Base-by-base conservation (phyloP, 2,797 vertebrate genomes). In the Neosalanx taihuensis region DNA sequence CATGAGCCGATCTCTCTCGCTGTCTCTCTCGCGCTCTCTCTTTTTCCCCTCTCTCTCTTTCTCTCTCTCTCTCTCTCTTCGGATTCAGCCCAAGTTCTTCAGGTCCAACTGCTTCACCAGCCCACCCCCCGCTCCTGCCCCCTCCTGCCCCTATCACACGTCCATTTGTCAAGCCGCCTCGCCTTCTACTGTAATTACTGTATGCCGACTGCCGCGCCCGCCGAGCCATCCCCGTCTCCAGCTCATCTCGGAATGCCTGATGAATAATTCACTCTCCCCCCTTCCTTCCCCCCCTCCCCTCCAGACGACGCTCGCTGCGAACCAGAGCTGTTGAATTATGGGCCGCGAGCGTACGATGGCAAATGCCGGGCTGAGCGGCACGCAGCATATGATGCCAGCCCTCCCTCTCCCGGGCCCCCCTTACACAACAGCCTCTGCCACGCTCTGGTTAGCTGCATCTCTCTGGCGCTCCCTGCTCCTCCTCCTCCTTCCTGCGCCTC, bases 361-460 rank as follows among this genome's bases (percentile, higher is more conserved):
- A 49, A 26, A 63, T 71, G 66, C 13, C 13, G 65, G 64, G 49
- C 3, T 68, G 31, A 10, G 17, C 41, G 71, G 66, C 77, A 72
- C 5, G 67, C 62, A 73, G 79, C 77, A 75, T 77, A 80, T 74
- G 80, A 86, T 82, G 78, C 77, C 58, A 83, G 76, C 64, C 81
- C 81, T 74, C 77, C 76, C 72, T 67, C 72, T 76, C 76, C 81
- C 82, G 84, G 59, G 80, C 77, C 80, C 79, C 12, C 85, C 84
- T 87, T 85, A 84, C 78, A 82, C 86, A 79, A 88, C 85, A 77
- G 82, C 73, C 82, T 53, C 0, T 0, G 49, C 72, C 6, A 9
- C 2, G 37, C 37, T 41, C 37, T 7, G 37, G 37, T 41, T 41
- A 41, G 9, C 37, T 41, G 37, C 9, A 3, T 41, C 37, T 41